Percentiles rank a stretch among this genome's conserved stretches.
These are phyloP conservation scores for Chrysaora quinquecirrha DNA, from an alignment of 30 jellyfish, hydroid and myxozoan genomes.

Conservation along the genomic window DNA sequence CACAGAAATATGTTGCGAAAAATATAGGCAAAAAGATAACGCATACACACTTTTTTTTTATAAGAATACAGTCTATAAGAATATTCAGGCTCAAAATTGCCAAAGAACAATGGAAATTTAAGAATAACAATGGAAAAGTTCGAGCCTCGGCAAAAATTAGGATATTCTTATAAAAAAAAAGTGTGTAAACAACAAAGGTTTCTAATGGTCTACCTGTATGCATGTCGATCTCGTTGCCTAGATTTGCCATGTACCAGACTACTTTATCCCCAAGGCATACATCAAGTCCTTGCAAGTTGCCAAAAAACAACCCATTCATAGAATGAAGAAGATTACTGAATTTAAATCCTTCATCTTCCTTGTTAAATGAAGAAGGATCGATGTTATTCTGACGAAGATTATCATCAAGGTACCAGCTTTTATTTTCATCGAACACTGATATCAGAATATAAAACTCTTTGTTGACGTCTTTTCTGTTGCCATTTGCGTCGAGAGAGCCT, in stretches of 20 bases:
- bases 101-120: too few relatives aligned
- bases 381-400: constrained; percentile 31
- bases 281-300: constrained; percentile 60
- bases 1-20: constrained; percentile 49
- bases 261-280: constrained; percentile 58
- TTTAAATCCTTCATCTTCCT: constrained; percentile 69
- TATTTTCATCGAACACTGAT: constrained; percentile 40
- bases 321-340: constrained; percentile 67
- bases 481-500: constrained; percentile 42
- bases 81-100: too few relatives aligned
- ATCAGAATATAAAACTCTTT: constrained; percentile 9
- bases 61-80: too few relatives aligned
- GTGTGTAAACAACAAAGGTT: too few relatives aligned
- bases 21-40: too few relatives aligned
- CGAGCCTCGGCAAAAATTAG: too few relatives aligned
- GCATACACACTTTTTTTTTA: too few relatives aligned
- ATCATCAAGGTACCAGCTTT: constrained; percentile 68
- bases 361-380: constrained; percentile 14
- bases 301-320: constrained; percentile 65
- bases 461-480: constrained; percentile 49
- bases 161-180: too few relatives aligned
- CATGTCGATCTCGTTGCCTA: constrained; percentile 81
- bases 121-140: too few relatives aligned
- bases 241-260: constrained; percentile 61
- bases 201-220: constrained; percentile 69